Base-by-base conservation (phyloP, 2,888 invertebrate genomes). In the Mythimna pallens region DNA sequence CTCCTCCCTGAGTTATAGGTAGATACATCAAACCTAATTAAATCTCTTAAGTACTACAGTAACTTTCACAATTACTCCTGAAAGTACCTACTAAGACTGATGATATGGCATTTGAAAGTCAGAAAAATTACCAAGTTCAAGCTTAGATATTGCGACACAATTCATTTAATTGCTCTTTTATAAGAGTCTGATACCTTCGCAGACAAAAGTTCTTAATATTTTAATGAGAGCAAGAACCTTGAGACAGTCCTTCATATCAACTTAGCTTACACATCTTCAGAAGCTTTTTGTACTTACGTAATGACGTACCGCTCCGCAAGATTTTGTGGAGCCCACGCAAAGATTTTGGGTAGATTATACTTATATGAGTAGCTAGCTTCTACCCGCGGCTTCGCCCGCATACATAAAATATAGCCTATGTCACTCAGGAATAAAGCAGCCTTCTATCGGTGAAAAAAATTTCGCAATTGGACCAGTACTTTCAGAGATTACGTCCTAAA, bases 171-270 rank as follows among this genome's bases (percentile, higher is more conserved):
- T 75, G 57, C 65, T 66, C 36, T 64, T 80, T 59, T 34, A 75
- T 34, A 40, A 68, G 57, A 65, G 30, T 55, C 63, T 70, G 47
- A 75, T 65, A 78, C 80, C 75, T 75, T 63, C 50, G 52, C 76
- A 80, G 65, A 64, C 80, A 65, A 73, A 73, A 65, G 62, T 76
- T 75, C 57, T 74, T 70, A 79, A 67, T 80, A 79, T 76, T 78
- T 76, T 80, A 80, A 80, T 76, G 76, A 80, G 66, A 76, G 70
- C 54, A 57, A 36, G 55, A 50, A 70, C 80, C 76, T 79, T 79
- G 64, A 59, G 55, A 67, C 55, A 30, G 63, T 43, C 22, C 66
- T 75, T 57, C 22, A 47, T 25, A 52, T 59, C 47, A n/a, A 65
- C 57, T 47, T 57, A 12, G 30, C 34, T 57, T 55, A 47, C 36